phyloP scores from a whole-genome alignment of 2,797 vertebrate species.

The Prionace glauca region DNA sequence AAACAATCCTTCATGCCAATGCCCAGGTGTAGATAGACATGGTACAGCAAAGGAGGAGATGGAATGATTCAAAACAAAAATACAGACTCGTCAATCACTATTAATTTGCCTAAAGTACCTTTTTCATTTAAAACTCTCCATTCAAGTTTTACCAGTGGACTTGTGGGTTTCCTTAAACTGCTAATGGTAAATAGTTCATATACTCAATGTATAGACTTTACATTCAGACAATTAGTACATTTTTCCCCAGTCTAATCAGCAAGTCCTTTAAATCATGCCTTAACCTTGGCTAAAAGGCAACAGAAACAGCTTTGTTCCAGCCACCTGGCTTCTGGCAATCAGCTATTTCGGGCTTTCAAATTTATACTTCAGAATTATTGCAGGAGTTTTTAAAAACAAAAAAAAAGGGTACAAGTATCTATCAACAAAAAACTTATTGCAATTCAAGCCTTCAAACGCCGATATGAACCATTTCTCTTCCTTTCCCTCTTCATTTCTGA shows the following conservation, averaged over 20 bases:
- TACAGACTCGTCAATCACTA: background rate
- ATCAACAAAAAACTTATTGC: slow-evolving; percentile 46
- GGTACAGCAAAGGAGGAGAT: background rate
- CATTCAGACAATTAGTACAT: background rate
- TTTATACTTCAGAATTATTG: background rate
- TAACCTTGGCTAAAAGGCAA: background rate
- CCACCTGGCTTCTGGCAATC: background rate
- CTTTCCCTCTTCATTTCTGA: slow-evolving; percentile 48
- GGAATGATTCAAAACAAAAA: background rate
- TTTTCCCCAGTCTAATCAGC: background rate
- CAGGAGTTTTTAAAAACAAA: background rate
- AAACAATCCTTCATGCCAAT: slow-evolving; percentile 3
- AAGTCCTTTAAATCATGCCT: slow-evolving; percentile 8
- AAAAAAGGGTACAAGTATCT: slow-evolving; percentile 30
- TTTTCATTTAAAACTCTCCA: slow-evolving; percentile 22
- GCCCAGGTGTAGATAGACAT: background rate
- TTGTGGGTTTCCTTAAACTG: background rate
- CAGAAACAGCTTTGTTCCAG: background rate
- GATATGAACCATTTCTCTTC: background rate
- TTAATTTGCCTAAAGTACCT: slow-evolving; percentile 32
- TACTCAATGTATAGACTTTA: background rate
- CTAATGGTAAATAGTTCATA: background rate
- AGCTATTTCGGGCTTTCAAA: background rate
- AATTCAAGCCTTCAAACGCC: slow-evolving; percentile 42
- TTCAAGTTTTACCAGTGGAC: slow-evolving; percentile 34